phyloP scores from a whole-genome alignment of 2,113 vertebrate species.

The Clarias magur region DNA sequence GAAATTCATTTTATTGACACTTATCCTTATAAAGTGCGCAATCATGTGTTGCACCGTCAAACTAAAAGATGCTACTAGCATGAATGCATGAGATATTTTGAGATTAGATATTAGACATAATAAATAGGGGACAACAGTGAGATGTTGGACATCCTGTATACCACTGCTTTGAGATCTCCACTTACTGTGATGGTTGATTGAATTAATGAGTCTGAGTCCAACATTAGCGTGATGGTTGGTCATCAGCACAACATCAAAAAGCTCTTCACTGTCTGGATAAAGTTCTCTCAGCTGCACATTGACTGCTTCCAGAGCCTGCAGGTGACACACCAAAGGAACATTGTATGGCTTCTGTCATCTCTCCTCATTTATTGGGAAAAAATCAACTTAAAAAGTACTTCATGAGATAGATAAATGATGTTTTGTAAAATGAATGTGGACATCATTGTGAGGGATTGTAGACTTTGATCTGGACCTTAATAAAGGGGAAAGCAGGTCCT shows the following conservation, averaged over 20 bases:
- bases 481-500: slow-evolving; percentile 91
- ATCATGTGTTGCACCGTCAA: not conserved
- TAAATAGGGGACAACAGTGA: not conserved
- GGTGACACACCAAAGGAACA: slow-evolving; percentile 26
- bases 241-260: slow-evolving; percentile 94
- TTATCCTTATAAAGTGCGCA: not conserved
- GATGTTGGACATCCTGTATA: not conserved
- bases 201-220: slow-evolving; percentile 92
- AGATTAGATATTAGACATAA: not conserved
- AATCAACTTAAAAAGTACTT: slow-evolving; percentile 1
- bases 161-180: not conserved
- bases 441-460: not conserved
- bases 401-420: not conserved
- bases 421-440: not conserved
- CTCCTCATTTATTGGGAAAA: not conserved
- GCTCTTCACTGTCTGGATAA: slow-evolving; percentile 88
- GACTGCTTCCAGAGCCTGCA: slow-evolving; percentile 84
- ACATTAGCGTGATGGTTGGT: slow-evolving; percentile 94
- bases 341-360: not conserved
- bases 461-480: slow-evolving; percentile 77
- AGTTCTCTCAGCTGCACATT: slow-evolving; percentile 83
- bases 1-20: not conserved
- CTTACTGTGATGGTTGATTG: slow-evolving; percentile 93
- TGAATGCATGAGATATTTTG: not conserved
- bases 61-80: not conserved